Conservation (phyloP, 2,797 vertebrate genomes). For the Sitta carolinensis region DNA sequence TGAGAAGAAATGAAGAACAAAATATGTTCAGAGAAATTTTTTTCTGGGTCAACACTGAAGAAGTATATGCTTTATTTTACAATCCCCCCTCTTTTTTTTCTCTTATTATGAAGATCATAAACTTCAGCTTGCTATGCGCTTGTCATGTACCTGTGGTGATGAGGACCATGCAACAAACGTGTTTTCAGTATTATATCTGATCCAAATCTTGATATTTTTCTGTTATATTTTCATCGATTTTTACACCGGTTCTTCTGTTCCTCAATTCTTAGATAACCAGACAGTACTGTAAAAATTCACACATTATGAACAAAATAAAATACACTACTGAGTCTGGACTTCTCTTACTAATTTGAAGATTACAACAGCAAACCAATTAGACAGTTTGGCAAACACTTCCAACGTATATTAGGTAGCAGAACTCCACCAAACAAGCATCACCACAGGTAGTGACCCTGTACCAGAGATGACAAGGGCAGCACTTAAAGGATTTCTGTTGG, state of each 20-base stretch:
- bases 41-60: background rate
- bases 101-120: background rate
- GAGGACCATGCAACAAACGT: background rate
- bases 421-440: background rate
- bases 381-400: background rate
- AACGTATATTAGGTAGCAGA: background rate
- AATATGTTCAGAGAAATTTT: background rate
- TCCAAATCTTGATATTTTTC: background rate
- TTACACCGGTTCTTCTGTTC: background rate
- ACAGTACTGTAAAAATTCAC: background rate
- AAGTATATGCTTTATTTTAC: background rate
- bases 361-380: background rate
- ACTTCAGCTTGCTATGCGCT: background rate
- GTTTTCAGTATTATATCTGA: background rate
- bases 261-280: background rate
- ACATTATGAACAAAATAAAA: background rate
- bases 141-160: background rate
- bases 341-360: background rate
- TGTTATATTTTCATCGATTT: background rate
- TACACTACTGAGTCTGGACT: background rate
- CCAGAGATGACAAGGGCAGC: background rate
- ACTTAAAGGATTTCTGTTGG: background rate
- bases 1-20: background rate
- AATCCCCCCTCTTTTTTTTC: background rate
- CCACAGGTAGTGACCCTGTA: accelerated